Evolutionary conservation across 2,113 vertebrate genomes (phyloP), one percentile per base, ranked within the genome.

Genomic region (Haemorhous mexicanus): DNA sequence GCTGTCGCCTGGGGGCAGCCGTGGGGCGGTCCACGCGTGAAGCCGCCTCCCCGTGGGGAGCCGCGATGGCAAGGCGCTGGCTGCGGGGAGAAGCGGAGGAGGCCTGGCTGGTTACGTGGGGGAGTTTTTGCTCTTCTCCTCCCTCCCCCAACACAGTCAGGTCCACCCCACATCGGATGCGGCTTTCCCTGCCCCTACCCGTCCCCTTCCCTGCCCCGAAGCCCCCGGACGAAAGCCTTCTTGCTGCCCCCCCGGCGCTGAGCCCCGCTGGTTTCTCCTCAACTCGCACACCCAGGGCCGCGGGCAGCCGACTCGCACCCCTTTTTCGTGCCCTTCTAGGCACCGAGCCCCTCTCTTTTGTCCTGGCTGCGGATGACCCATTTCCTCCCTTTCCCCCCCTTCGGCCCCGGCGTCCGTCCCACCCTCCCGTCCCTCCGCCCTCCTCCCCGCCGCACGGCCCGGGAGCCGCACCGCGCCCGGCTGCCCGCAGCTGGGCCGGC

Each of bases 301-400:
- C 33, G 78, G 23, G 58, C 62, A 32, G 73, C 59, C 47, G 8
- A 28, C 37, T 44, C 41, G 59, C 83, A 80, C 22, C 32, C 53
- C 41, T 76, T 14, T 76, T 89, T n/a, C 55, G 10, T 23, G 87
- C 59, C 63, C 69, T 76, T 37, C 61, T 24, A 72, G 74, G 67
- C 84, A 64, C 76, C 72, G 56, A 72, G 89, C 59, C 64, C 18
- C 55, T 79, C 44, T 76, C 93, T 95, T 96, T 94, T 87, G 94
- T 90, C 84, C 90, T 41, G 32, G 37, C 52, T 76, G 88, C 37
- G 70, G 89, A 66, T 87, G 91, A 91, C 90, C 46, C 76, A 67
- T 80, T 79, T 93, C 92, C 90, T 89, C 46, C 67, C 61, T 58
- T 26, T 37, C 39, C 47, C 63, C 75, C 23, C 13, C 37, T 79